These are phyloP conservation scores for Conops quadrifasciatus DNA, from an alignment of 2,888 invertebrate species.

Conservation along the genomic window DNA sequence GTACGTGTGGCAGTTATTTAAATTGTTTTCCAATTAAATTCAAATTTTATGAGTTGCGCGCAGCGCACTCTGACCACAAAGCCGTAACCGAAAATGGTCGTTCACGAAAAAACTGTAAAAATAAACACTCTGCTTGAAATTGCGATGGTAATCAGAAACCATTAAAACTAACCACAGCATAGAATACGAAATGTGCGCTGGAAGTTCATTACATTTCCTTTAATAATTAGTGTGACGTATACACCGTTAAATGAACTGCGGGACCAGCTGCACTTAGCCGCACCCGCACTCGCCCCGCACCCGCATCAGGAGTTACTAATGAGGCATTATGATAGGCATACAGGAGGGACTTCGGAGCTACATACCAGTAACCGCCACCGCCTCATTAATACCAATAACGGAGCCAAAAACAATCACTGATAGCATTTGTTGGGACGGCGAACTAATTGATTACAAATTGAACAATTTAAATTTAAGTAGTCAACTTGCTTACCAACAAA, in stretches of 20 bases:
- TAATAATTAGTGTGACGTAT: slow-evolving; percentile 9
- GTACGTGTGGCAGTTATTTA: slow-evolving; percentile 26
- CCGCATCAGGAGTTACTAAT: background rate
- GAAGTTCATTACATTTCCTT: slow-evolving; percentile 19
- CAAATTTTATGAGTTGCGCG: slow-evolving; percentile 17
- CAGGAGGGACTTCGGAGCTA: background rate
- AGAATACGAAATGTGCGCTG: slow-evolving; percentile 11
- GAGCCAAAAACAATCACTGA: background rate
- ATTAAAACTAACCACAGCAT: slow-evolving; percentile 24
- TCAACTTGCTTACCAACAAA: no score
- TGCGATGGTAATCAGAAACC: slow-evolving; percentile 13
- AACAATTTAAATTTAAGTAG: slow-evolving; percentile 34
- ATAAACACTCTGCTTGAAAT: slow-evolving; percentile 13
- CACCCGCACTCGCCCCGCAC: background rate
- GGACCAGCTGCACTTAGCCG: background rate
- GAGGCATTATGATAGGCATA: background rate
- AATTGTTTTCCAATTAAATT: slow-evolving; percentile 28
- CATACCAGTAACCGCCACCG: background rate
- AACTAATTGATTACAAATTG: slow-evolving; percentile 36
- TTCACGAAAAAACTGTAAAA: slow-evolving; percentile 13
- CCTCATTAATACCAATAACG: background rate
- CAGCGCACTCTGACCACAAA: slow-evolving; percentile 14
- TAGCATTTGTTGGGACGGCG: slow-evolving; percentile 15
- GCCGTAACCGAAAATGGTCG: slow-evolving; percentile 21
- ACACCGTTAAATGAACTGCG: background rate